Base-by-base conservation (phyloP, 2,888 invertebrate species). In the Cabera pusaria region DNA sequence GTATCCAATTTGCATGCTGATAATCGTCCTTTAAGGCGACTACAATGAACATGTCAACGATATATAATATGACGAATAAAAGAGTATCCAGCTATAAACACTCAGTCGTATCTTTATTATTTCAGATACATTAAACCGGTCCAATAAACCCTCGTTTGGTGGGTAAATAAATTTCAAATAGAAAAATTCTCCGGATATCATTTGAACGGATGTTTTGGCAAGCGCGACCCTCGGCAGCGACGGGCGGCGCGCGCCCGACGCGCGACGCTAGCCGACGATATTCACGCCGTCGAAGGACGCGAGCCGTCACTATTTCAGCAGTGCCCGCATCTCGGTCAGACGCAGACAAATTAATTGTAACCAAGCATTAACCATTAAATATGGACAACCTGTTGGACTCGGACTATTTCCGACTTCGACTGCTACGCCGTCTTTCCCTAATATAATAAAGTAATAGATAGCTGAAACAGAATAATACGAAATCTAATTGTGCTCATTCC, bases 341-440 rank as follows among this genome's bases (percentile, higher is more conserved):
- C 58, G 50, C 58, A 59, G 63, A 73, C 65, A 78, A 79, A 81
- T 79, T 79, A 79, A 79, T 74, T 70, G 72, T 66, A 67, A 57
- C 60, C 65, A 56, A 65, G 64, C 65, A 68, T 68, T 74, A 68
- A 72, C 69, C 67, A 66, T 74, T 75, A 75, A 75, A 79, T 75
- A 79, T 79, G 52, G 61, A 65, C 74, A 69, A 78, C 79, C 74
- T 82, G 80, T 83, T 76, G 75, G 59, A 43, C 52, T 41, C 21
- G 22, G 38, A 45, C 36, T 54, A 49, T 52, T 52, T 37, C 44
- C 34, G n/a, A n/a, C n/a, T n/a, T 33, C 38, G 22, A 33, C 36
- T 32, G 36, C 42, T 33, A 38, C 46, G 25, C 22, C 43, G 40
- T 38, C 49, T 45, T 34, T 31, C 36, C 34, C 38, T 18, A 31